Conservation (phyloP, 1,140 invertebrate species). For the Aradophagus sp. region DNA sequence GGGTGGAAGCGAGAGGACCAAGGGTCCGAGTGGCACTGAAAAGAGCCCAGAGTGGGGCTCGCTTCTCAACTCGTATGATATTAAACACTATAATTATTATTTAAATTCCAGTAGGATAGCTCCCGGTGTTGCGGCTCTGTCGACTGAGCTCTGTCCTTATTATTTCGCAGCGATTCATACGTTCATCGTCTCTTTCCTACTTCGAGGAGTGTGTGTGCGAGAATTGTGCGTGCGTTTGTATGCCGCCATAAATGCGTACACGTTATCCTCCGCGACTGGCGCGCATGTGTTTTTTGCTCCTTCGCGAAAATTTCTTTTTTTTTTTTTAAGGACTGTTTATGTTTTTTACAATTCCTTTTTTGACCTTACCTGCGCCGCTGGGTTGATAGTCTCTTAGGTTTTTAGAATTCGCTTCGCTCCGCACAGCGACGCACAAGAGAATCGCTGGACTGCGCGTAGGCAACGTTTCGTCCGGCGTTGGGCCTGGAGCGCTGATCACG, state of each 20-base stretch:
- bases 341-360: constrained; percentile 36
- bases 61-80: constrained; percentile 67
- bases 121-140: constrained; percentile 71
- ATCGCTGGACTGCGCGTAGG: constrained; percentile 70
- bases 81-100: constrained; percentile 77
- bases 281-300: constrained; percentile 36
- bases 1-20: no score
- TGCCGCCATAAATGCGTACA: background rate
- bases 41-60: constrained; percentile 18
- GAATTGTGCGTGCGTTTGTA: background rate
- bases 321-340: no score
- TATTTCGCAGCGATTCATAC: constrained; percentile 41
- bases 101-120: constrained; percentile 76
- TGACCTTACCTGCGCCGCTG: constrained; percentile 19
- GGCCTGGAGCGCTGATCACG: constrained; percentile 41
- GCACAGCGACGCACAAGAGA: constrained; percentile 55
- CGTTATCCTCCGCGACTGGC: constrained; percentile 36
- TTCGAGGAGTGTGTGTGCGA: background rate
- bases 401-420: constrained; percentile 70
- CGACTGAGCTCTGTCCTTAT: constrained; percentile 48
- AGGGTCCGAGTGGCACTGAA: no score
- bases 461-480: constrained; percentile 57
- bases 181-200: constrained; percentile 45
- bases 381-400: constrained; percentile 67
- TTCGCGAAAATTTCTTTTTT: no score